phyloP scores from a whole-genome alignment of 2,113 vertebrate species.

The Gallinago paraguaiae region DNA sequence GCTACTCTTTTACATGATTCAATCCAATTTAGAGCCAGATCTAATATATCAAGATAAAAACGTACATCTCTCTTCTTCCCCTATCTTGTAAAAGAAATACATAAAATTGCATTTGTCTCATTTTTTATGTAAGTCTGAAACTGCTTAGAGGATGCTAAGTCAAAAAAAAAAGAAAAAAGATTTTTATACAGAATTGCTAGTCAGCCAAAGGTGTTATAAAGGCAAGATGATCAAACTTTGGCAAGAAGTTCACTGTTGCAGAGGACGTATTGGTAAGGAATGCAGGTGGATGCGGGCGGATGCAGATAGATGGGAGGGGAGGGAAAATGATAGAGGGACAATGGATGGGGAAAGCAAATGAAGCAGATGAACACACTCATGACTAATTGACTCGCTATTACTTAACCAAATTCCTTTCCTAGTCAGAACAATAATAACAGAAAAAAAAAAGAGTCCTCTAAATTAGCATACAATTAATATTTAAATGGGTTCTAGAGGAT shows the following conservation, averaged over 20 bases:
- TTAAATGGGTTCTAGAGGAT: constrained; percentile 11
- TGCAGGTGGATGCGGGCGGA: neutral
- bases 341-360: neutral
- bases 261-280: neutral
- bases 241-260: neutral
- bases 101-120: neutral
- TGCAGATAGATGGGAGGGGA: neutral
- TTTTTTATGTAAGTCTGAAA: neutral
- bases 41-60: neutral
- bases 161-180: neutral
- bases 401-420: constrained; percentile 23
- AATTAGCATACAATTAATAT: constrained; percentile 32
- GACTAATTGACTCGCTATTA: constrained; percentile 4
- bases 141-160: neutral
- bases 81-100: neutral
- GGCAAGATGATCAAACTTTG: neutral
- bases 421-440: neutral
- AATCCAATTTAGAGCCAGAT: neutral
- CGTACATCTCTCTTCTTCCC: neutral
- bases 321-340: neutral
- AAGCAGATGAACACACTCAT: neutral
- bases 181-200: neutral
- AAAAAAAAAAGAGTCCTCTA: neutral
- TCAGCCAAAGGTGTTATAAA: neutral
- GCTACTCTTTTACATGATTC: neutral